Evolutionary conservation across 1,140 invertebrate species (phyloP), one percentile per base, ranked within the genome.

Genomic region (Yoshiicerus persimilis): DNA sequence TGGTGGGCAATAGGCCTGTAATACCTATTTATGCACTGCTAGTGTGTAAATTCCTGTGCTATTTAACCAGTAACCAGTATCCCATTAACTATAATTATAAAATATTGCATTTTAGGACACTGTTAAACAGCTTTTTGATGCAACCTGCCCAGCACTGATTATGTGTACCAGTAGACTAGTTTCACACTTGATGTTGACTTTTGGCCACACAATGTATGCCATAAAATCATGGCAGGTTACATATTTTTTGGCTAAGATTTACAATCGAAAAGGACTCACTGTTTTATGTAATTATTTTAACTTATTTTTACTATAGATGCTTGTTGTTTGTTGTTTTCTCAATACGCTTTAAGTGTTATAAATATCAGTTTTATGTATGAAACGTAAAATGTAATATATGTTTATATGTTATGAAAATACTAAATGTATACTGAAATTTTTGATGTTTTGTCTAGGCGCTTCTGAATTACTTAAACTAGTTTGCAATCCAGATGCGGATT

Each of bases 211-310:
- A 2, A 80, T 80, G 11, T 38, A 80, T 38, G 75, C 32, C 75
- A 80, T 80, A n/a, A 80, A 80, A 80, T 80, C 75, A 9, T 80
- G 75, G 75, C 75, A 80, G 34, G 34, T 38, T 38, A 80, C 75
- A 80, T 80, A 36, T 80, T 80, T 36, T 38, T 32, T 80, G 30
- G 30, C 75, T 36, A 80, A 80, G 34, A 80, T 36, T 30, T 80
- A 80, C 34, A 36, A 80, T 80, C 75, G 75, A 16, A 80, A 80
- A 80, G 75, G 75, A 80, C 75, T 80, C 75, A 38, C 75, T 36
- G 75, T 80, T 36, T 38, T 80, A 80, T 36, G 75, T 80, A 80
- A 80, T 80, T 6, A 36, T n/a, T 80, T 23, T 36, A 27, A 23
- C 25, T 75, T 34, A 36, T 77, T 80, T n/a, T 36, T 34, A 80